phyloP scores from a whole-genome alignment of 2,113 vertebrate genomes.

The human (Homo sapiens) region GRCh38 chr12:39835501-39836000 shows the following conservation, averaged over 20 bases:
- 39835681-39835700: not conserved
- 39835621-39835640: not conserved
- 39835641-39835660: not conserved
- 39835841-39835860: not conserved
- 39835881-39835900: not conserved
- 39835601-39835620: not conserved
- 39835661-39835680: not conserved
- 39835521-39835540: not conserved
- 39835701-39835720: not conserved
- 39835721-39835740: not conserved
- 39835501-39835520: not conserved
- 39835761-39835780: not conserved
- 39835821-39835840: not conserved
- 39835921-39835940: not conserved
- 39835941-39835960: not conserved
- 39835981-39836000: not conserved
- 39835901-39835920: not conserved
- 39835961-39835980: not conserved
- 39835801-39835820: not conserved
- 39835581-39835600: not conserved
- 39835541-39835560: not conserved
- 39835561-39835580: not conserved
- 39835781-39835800: not conserved
- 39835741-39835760: not conserved
- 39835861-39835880: not conserved